phyloP scores from a whole-genome alignment of 2,113 vertebrate species.

The Anolis sagrei region DNA sequence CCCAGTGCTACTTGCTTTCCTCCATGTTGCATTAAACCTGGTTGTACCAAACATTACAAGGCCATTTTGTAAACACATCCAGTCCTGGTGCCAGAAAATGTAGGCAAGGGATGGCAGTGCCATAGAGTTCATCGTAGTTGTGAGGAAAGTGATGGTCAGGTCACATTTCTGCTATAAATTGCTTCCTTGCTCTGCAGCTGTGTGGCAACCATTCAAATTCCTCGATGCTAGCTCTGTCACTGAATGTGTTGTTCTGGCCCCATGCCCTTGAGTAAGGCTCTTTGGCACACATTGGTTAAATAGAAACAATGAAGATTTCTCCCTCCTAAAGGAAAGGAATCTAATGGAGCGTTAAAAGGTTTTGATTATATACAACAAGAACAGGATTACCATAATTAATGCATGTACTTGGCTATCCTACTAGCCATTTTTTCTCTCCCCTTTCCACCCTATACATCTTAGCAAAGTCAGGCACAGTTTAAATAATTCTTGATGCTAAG shows the following conservation, averaged over 20 bases:
- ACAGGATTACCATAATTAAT: slow-evolving; percentile 59
- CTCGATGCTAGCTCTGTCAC: background rate
- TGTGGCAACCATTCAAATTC: background rate
- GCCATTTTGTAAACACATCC: background rate
- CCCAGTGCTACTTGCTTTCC: background rate
- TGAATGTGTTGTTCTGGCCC: background rate
- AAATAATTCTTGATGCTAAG: slow-evolving; percentile 40
- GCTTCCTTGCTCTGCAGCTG: background rate
- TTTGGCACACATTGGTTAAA: slow-evolving; percentile 38
- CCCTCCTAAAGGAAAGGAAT: slow-evolving; percentile 41
- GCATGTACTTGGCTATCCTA: slow-evolving; percentile 44
- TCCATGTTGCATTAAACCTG: background rate
- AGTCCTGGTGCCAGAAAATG: background rate
- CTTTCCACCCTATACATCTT: slow-evolving; percentile 34
- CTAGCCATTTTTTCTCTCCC: slow-evolving; percentile 27
- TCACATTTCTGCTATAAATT: background rate
- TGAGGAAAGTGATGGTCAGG: too few relatives aligned
- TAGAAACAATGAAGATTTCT: slow-evolving; percentile 44
- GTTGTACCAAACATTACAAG: too few relatives aligned
- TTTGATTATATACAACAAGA: slow-evolving; percentile 64
- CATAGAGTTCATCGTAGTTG: background rate
- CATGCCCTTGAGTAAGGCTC: slow-evolving; percentile 20
- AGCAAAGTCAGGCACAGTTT: slow-evolving; percentile 9
- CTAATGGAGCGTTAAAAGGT: slow-evolving; percentile 57
- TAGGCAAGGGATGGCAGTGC: background rate